A percentile compares a stretch with the other conserved stretches of the same genome.
Evolutionary conservation across 2,888 invertebrate species (phyloP).

Genomic region (Leucoptera coffeella): DNA sequence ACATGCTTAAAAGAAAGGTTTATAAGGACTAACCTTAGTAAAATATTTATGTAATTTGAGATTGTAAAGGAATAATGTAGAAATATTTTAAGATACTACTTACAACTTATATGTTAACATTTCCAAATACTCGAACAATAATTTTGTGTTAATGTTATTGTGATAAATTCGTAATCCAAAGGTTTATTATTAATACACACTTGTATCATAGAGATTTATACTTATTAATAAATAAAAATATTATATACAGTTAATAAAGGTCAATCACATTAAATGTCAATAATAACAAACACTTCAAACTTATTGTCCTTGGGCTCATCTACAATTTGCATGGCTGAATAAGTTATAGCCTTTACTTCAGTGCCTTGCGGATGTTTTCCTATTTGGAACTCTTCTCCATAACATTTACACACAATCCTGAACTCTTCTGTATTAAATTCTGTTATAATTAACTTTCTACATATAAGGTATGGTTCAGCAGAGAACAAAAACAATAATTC

Average conservation of each 20-base stretch:
- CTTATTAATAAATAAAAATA: constrained; percentile 3
- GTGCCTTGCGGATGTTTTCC: constrained; percentile 95
- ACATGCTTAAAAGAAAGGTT: too few species aligned
- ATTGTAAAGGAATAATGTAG: too few species aligned
- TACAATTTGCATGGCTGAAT: constrained; percentile 95
- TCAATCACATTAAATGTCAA: constrained; percentile 70
- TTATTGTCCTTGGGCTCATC: constrained; percentile 62
- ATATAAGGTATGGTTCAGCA: constrained; percentile 85
- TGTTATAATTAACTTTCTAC: constrained; percentile 78
- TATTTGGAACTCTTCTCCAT: constrained; percentile 91
- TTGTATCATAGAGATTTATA: constrained; percentile 15
- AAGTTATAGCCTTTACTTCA: constrained; percentile 99
- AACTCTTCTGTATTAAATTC: constrained; percentile 82
- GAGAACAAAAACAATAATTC: constrained; percentile 90
- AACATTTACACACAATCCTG: constrained; percentile 71
- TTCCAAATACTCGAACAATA: too few species aligned
- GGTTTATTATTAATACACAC: constrained; percentile 11
- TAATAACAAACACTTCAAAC: constrained; percentile 92
- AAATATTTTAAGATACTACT: too few species aligned
- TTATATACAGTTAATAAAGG: constrained; percentile 11
- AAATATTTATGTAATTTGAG: too few species aligned
- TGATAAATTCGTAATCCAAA: too few species aligned
- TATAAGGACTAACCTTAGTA: too few species aligned
- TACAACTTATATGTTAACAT: too few species aligned
- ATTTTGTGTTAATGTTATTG: too few species aligned